These are phyloP conservation scores for Bombus waltoni DNA, from an alignment of 1,140 invertebrate species.

Conservation along the genomic window DNA sequence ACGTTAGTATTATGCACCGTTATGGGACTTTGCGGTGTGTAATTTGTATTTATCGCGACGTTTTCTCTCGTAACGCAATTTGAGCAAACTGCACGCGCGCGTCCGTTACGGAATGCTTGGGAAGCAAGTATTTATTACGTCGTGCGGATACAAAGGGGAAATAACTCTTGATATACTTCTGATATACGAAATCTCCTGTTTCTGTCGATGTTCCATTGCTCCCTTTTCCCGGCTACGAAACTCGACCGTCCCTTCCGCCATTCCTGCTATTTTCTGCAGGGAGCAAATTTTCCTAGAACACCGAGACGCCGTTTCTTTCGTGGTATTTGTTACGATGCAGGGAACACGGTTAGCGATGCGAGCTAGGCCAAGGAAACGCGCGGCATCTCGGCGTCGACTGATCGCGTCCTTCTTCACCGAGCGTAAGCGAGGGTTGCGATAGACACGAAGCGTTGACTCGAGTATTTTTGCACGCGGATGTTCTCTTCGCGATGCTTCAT, in stretches of 20 bases:
- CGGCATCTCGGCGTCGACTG: background rate
- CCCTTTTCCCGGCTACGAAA: background rate
- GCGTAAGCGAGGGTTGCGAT: constrained; percentile 20
- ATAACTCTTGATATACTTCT: constrained; percentile 2
- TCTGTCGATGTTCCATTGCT: background rate
- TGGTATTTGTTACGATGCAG: background rate
- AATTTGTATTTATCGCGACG: constrained; percentile 26
- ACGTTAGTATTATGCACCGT: constrained; percentile 24
- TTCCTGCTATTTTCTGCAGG: too few species aligned
- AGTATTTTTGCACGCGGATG: background rate
- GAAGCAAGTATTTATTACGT: background rate
- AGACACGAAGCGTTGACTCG: background rate
- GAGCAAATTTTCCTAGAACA: background rate
- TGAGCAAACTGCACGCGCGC: background rate
- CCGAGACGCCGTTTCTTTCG: background rate
- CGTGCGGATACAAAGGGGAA: background rate
- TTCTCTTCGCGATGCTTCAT: background rate
- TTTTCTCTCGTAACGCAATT: constrained; percentile 1
- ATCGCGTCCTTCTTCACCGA: background rate
- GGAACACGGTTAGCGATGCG: too few species aligned
- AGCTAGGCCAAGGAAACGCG: background rate
- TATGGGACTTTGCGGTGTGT: background rate
- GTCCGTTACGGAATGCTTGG: background rate
- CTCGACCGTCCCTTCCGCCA: background rate
- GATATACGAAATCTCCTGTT: background rate